Percentiles rank a stretch among this genome's conserved stretches.
phyloP scores from a whole-genome alignment of 2,113 vertebrate genomes.

The Corvus hawaiiensis region DNA sequence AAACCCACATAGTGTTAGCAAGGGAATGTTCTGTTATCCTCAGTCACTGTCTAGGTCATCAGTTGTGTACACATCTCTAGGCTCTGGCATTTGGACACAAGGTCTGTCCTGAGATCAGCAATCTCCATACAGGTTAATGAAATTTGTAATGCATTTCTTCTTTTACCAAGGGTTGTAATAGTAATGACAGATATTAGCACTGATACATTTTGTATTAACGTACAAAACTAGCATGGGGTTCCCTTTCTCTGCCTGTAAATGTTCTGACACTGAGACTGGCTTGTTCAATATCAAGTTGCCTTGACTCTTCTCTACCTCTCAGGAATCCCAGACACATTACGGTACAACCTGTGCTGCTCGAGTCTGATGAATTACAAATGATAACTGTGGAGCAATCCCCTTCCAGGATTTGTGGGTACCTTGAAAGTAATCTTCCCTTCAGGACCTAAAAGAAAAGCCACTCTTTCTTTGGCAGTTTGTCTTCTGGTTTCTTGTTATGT shows the following conservation, averaged over 20 bases:
- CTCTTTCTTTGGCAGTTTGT: neutral
- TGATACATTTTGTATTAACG: neutral
- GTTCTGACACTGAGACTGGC: neutral
- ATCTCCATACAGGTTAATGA: neutral
- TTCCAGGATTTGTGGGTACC: neutral
- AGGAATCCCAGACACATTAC: neutral
- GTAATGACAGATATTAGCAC: neutral
- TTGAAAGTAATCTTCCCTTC: neutral
- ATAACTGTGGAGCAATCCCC: neutral
- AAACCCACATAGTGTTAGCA: neutral
- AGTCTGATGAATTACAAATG: neutral
- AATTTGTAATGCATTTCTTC: neutral
- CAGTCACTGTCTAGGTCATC: neutral
- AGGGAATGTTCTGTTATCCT: neutral
- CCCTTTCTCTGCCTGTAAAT: neutral
- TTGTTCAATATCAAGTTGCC: neutral
- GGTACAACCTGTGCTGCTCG: neutral
- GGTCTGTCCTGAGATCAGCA: neutral
- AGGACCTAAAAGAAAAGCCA: neutral
- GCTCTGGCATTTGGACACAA: neutral
- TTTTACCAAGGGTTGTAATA: neutral
- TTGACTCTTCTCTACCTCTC: neutral
- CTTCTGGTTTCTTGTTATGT: neutral
- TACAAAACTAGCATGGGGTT: neutral
- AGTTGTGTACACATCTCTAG: neutral